A percentile compares a stretch with the other conserved stretches of the same genome.
Conservation (phyloP, 2,888 invertebrate genomes). For the Ormyrus rosae region DNA sequence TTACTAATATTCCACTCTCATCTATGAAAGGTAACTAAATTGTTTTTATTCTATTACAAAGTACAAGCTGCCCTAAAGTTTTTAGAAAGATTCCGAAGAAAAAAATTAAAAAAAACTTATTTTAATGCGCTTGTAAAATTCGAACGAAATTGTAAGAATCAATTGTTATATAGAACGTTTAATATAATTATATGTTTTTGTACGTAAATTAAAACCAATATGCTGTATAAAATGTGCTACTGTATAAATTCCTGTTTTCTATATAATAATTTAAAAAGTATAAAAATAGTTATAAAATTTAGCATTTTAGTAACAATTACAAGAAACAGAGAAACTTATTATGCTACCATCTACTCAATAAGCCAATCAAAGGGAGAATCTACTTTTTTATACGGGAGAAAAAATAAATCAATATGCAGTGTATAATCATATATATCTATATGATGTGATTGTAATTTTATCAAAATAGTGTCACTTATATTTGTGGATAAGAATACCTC, state of each 20-base stretch:
- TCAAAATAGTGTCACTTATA: conserved; percentile 21
- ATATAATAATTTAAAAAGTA: conserved; percentile 43
- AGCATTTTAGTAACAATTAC: conserved; percentile 1
- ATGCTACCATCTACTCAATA: conserved; percentile 14
- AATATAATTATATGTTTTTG: conserved; percentile 34
- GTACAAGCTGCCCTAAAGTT: conserved; percentile 36
- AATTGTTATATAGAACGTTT: conserved; percentile 8
- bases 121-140: conserved; percentile 15
- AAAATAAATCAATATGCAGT: conserved; percentile 22
- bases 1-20: conserved; percentile 2
- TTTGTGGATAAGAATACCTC: conserved; percentile 27
- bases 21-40: conserved; percentile 5
- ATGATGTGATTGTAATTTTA: conserved; percentile 32
- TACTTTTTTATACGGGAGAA: conserved; percentile 44
- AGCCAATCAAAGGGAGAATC: conserved; percentile 25
- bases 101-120: conserved; percentile 8
- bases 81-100: conserved; percentile 9
- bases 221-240: conserved; percentile 29
- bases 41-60: conserved; percentile 15
- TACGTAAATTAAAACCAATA: conserved; percentile 23
- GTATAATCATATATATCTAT: conserved; percentile 17
- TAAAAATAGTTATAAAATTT: conserved; percentile 12
- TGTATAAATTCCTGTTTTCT: conserved; percentile 38
- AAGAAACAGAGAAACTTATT: conserved; percentile 21
- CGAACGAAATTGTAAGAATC: conserved; percentile 13